phyloP scores from a whole-genome alignment of 2,113 vertebrate genomes.

The Chionodraco myersi region DNA sequence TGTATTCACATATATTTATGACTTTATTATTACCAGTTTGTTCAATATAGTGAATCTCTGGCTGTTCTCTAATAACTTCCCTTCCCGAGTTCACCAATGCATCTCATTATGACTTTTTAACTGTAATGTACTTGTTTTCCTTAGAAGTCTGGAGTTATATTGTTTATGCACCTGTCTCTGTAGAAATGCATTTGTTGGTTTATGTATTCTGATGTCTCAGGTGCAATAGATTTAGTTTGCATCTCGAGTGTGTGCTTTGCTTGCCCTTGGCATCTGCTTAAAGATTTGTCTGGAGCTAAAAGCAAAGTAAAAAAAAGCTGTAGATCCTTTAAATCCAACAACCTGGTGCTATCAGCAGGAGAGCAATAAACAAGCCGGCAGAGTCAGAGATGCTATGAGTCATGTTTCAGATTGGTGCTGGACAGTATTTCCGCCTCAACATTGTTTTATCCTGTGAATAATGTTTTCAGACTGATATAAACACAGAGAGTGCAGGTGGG shows the following conservation, averaged over 20 bases:
- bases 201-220: slow-evolving; percentile 14
- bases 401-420: slow-evolving; percentile 60
- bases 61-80: not conserved
- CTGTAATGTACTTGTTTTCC: no score
- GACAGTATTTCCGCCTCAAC: slow-evolving; percentile 51
- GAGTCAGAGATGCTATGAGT: slow-evolving; percentile 68
- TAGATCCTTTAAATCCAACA: slow-evolving; percentile 50
- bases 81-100: not conserved
- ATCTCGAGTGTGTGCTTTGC: slow-evolving; percentile 23
- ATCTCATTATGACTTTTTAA: not conserved
- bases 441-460: slow-evolving; percentile 57
- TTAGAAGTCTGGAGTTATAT: not conserved
- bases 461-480: slow-evolving; percentile 54
- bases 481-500: slow-evolving; percentile 33
- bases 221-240: slow-evolving; percentile 25
- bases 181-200: not conserved
- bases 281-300: slow-evolving; percentile 32
- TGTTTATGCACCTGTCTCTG: not conserved
- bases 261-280: slow-evolving; percentile 33
- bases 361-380: slow-evolving; percentile 67
- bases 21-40: not conserved
- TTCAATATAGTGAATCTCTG: not conserved
- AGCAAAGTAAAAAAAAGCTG: slow-evolving; percentile 12
- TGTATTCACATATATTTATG: not conserved
- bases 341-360: slow-evolving; percentile 44